A percentile compares a stretch with the other conserved stretches of the same genome.
phyloP scores from a whole-genome alignment of 2,797 vertebrate species.

The Monodelphis domestica region DNA sequence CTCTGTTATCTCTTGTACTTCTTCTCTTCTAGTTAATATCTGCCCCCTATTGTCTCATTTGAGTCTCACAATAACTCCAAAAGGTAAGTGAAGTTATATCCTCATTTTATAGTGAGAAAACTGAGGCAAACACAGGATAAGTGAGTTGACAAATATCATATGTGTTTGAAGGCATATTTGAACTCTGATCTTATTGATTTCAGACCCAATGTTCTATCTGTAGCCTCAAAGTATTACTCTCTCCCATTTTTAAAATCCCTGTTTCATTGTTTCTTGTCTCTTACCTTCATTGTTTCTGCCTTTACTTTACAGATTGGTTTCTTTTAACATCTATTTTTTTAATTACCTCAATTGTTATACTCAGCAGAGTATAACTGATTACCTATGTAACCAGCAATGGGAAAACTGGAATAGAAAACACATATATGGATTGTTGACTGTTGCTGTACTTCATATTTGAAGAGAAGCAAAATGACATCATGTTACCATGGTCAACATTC shows the following conservation, averaged over 20 bases:
- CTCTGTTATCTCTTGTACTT: not conserved
- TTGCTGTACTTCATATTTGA: no score
- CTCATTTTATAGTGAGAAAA: not conserved
- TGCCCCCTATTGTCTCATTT: not conserved
- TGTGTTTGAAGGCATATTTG: not conserved
- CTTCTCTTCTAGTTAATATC: not conserved
- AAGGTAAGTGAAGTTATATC: not conserved
- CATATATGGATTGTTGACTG: not conserved
- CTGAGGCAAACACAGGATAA: not conserved
- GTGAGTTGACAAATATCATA: not conserved
- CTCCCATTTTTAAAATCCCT: conserved; percentile 4
- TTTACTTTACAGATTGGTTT: conserved; percentile 40
- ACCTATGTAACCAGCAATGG: not conserved
- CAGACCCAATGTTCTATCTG: conserved; percentile 10
- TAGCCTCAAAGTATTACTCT: not conserved
- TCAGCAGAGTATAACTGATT: not conserved
- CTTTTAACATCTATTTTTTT: not conserved
- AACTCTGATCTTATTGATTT: not conserved
- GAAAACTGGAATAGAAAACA: not conserved
- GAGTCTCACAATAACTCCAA: not conserved
- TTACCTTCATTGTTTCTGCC: conserved; percentile 38
- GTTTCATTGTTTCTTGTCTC: conserved; percentile 6
- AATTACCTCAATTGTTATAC: not conserved
- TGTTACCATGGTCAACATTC: no score
- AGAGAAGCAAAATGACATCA: no score